phyloP scores from a whole-genome alignment of 2,888 invertebrate species.

The Habrosyne pyritoides region DNA sequence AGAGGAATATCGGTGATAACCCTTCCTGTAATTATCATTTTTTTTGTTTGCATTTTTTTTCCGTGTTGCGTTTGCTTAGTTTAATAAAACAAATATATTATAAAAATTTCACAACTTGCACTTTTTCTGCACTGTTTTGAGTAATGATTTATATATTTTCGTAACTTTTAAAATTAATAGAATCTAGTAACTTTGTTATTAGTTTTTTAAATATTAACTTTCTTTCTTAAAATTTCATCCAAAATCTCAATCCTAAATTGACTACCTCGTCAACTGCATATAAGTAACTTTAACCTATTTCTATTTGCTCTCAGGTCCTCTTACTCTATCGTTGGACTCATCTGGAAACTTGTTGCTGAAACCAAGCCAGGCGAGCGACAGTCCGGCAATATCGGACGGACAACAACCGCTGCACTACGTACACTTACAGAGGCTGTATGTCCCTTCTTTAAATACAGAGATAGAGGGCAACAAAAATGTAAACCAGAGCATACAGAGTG shows the following conservation, averaged over 20 bases:
- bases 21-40: slow-evolving; percentile 54
- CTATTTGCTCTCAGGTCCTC: slow-evolving; percentile 51
- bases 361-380: slow-evolving; percentile 61
- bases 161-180: too few relatives aligned
- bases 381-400: slow-evolving; percentile 34
- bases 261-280: neutral
- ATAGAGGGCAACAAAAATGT: slow-evolving; percentile 50
- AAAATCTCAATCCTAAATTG: too few relatives aligned
- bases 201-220: too few relatives aligned
- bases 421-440: slow-evolving; percentile 70
- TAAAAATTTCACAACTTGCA: neutral
- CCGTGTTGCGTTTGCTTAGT: neutral
- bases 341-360: slow-evolving; percentile 76
- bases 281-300: neutral
- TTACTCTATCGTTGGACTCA: slow-evolving; percentile 74
- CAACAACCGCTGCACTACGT: slow-evolving; percentile 68
- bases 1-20: slow-evolving; percentile 66
- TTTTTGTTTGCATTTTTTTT: slow-evolving; percentile 5
- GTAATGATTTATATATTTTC: neutral
- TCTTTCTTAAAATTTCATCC: too few relatives aligned
- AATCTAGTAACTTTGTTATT: too few relatives aligned
- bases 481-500: slow-evolving; percentile 47
- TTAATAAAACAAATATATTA: neutral
- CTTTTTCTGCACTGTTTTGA: neutral
- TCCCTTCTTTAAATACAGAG: slow-evolving; percentile 67